Base-by-base conservation (phyloP, 2,888 invertebrate genomes). In the Agrotis segetum region DNA sequence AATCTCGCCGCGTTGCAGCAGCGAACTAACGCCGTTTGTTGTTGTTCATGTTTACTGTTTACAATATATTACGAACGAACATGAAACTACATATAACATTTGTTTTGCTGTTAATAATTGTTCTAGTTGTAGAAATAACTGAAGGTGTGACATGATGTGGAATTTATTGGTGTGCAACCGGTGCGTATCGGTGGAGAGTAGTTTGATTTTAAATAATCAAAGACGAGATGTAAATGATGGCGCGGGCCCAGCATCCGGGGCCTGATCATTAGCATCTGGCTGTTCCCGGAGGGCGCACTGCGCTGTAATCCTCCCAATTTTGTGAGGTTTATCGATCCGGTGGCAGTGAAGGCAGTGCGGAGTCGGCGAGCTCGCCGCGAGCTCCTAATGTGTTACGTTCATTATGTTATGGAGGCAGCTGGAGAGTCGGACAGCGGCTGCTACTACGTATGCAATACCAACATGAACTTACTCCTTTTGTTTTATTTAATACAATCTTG, bases 1-100 rank as follows among this genome's bases (percentile, higher is more conserved):
- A 76, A 70, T 61, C 47, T 78, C 67, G 74, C 77, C 72, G 68
- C 81, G 84, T 81, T 76, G 84, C 83, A 81, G 82, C 79, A 71
- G 72, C 69, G 44, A 52, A 53, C 56, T 17, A 62, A 50, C 44
- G 56, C 61, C 50, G 80, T 67, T 67, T 60, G 47, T 40, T 24
- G 24, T 24, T 24, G 24, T 11, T n/a, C 17, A 19, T 66, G 44
- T 67, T 74, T 74, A 77, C 56, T 47, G 59, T 46, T 64, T 77
- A 74, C 50, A 44, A 60, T 61, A 52, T 13, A 62, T 62, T 60
- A 72, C 24, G n/a, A 56, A 44, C 17, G n/a, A 44, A 49, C 34
- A 40, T 34, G 52, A 46, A 40, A 74, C 34, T 3, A 9, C 17
- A 47, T 21, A 46, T 34, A 21, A 29, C 46, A 52, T 29, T 29